Percentiles rank a stretch among this genome's conserved stretches.
These are phyloP conservation scores for Leptinotarsa haldemani DNA, from an alignment of 2,888 invertebrate species.

Conservation along the genomic window DNA sequence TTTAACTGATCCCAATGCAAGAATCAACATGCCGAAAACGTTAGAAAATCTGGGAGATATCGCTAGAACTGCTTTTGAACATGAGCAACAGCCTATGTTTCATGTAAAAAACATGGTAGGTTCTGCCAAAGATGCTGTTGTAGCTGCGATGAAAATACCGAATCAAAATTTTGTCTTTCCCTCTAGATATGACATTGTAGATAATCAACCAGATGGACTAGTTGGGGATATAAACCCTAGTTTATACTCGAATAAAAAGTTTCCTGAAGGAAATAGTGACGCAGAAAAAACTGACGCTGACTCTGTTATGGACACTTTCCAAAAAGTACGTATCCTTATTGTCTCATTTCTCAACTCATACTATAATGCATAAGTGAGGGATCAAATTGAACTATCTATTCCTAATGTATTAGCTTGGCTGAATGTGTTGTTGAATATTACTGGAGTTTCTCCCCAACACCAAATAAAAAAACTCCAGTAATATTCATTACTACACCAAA, in stretches of 20 bases:
- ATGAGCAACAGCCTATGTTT: slow-evolving; percentile 60
- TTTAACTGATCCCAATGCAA: slow-evolving; percentile 58
- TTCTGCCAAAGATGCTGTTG: slow-evolving; percentile 58
- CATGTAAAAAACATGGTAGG: slow-evolving; percentile 62
- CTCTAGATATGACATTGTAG: slow-evolving; percentile 59
- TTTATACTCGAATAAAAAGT: slow-evolving; percentile 23
- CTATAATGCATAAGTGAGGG: neutral
- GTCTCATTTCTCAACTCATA: neutral
- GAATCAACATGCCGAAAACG: slow-evolving; percentile 62
- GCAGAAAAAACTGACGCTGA: neutral
- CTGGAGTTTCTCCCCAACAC: too few relatives aligned
- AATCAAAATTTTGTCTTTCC: slow-evolving; percentile 62
- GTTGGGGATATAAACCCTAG: slow-evolving; percentile 37
- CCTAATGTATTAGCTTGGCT: too few relatives aligned
- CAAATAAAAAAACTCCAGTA: too few relatives aligned
- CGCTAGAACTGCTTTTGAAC: slow-evolving; percentile 60
- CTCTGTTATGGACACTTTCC: slow-evolving; percentile 52
- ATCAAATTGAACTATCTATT: too few relatives aligned
- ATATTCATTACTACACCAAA: too few relatives aligned
- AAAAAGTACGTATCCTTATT: slow-evolving; percentile 40
- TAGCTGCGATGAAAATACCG: slow-evolving; percentile 60
- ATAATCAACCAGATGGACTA: slow-evolving; percentile 33
- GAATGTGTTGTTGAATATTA: too few relatives aligned
- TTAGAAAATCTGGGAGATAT: slow-evolving; percentile 61
- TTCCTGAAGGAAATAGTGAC: neutral